These are phyloP conservation scores for Formicarius rufipectus DNA, from an alignment of 2,113 vertebrate species.

Conservation along the genomic window DNA sequence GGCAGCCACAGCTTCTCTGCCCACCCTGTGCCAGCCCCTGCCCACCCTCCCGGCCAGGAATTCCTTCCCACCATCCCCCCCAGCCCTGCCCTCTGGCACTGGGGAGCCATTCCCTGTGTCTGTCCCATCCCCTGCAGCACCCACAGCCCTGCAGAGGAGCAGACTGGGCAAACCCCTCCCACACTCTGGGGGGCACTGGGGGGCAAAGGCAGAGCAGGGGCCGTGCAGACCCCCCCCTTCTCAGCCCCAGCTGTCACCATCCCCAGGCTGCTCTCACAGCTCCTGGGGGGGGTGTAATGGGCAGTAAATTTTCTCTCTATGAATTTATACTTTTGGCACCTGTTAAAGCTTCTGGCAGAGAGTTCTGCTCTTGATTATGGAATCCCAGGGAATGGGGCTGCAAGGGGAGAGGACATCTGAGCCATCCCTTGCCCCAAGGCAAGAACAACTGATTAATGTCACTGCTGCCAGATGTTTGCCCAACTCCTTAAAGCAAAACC, in stretches of 20 bases:
- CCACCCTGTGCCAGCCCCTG: fast-evolving
- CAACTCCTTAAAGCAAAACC: neutral
- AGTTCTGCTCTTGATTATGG: neutral
- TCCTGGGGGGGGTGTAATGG: neutral
- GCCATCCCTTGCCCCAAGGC: neutral
- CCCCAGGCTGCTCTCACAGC: neutral
- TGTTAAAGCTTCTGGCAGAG: neutral
- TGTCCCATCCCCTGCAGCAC: neutral
- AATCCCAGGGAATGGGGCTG: neutral
- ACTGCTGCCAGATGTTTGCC: neutral
- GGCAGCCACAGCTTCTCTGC: neutral
- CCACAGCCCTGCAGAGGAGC: neutral
- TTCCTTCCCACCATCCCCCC: neutral
- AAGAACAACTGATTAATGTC: neutral
- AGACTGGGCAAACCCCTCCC: neutral
- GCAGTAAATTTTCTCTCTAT: neutral
- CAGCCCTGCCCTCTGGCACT: neutral
- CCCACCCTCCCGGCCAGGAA: neutral
- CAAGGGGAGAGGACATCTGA: neutral
- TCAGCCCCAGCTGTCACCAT: neutral
- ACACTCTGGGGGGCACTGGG: fast-evolving
- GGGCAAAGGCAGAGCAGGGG: neutral
- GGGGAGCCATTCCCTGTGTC: neutral
- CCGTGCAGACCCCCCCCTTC: neutral
- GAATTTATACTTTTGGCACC: neutral